Percentiles rank a stretch among this genome's conserved stretches.
These are phyloP conservation scores for Onychostoma macrolepis DNA, from an alignment of 2,113 vertebrate genomes.

Conservation along the genomic window DNA sequence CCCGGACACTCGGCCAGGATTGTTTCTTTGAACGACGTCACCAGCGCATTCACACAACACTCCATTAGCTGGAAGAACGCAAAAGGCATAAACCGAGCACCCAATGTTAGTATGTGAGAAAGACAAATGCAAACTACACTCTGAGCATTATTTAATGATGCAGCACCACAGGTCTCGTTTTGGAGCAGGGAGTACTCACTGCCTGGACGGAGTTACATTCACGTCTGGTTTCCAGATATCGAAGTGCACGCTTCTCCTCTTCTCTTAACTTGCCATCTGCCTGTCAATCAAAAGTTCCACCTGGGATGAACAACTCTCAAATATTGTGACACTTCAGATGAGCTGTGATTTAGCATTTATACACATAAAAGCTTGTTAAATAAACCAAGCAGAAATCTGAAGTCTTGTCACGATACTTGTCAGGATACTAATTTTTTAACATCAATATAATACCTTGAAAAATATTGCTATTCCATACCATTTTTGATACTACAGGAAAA, in stretches of 20 bases:
- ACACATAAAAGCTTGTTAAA: not conserved
- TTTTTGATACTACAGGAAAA: not conserved
- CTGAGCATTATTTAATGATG: not conserved
- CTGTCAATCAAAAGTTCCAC: conserved; percentile 68
- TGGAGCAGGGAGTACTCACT: conserved; percentile 78
- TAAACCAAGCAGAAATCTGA: not conserved
- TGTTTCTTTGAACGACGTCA: conserved; percentile 98
- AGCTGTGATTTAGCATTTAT: not conserved
- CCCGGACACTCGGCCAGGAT: conserved; percentile 98
- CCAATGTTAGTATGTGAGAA: not conserved
- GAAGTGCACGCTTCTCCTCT: conserved; percentile 94
- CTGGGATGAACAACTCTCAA: not conserved
- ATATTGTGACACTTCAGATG: conserved; percentile 4
- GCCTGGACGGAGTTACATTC: conserved; percentile 99
- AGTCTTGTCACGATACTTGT: not conserved
- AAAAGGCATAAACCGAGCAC: conserved; percentile 4
- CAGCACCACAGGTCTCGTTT: not conserved
- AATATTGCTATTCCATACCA: not conserved
- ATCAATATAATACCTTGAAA: not conserved
- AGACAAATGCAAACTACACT: not conserved
- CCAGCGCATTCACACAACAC: conserved; percentile 96
- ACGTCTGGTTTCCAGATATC: conserved; percentile 95
- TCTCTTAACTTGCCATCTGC: conserved; percentile 98
- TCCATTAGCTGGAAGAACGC: conserved; percentile 88
- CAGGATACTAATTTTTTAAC: not conserved